Base-by-base conservation (phyloP, 2,888 invertebrate genomes). In the Drosophila fulvimacula region DNA sequence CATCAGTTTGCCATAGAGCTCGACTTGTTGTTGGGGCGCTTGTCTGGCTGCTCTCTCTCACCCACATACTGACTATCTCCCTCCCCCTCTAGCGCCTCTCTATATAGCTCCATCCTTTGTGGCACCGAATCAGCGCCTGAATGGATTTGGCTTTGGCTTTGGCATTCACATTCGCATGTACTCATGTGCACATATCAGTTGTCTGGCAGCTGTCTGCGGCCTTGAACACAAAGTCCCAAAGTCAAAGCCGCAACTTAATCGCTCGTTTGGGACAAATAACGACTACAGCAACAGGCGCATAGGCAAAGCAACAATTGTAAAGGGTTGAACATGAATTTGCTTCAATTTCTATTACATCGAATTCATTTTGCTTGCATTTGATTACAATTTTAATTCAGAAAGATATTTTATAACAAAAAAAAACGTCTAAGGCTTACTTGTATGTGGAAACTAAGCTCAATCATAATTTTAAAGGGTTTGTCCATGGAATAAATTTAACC, bases 141-240 rank as follows among this genome's bases (percentile, higher is more conserved):
- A 79, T 84, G 85, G 82, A 73, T 77, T 71, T 60, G 69, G 73
- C 71, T 61, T 60, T 63, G 51, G 27, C 61, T 48, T 52, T 60
- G 62, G 44, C 73, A n/a, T 44, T 58, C 46, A 41, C 21, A 72
- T 82, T 73, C 66, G 61, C 72, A 81, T 72, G 87, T 82, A 80
- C 62, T 90, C 86, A 90, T 83, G 86, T 87, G 80, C 76, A 82
- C 86, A 89, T 89, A 89, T 90, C 89, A 90, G 90, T 79, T 79
- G 90, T 88, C 90, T 88, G 90, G 82, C 85, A 86, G 87, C 71
- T 74, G 87, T 86, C 87, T 86, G 87, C 82, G 91, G 88, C 84
- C 84, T 85, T 85, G 88, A 85, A 73, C 79, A 52, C 36, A 67
- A 48, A 48, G 66, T 71, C 81, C 71, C 77, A 76, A 80, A 80